phyloP scores from a whole-genome alignment of 2,113 vertebrate species.

The Bufo gargarizans region DNA sequence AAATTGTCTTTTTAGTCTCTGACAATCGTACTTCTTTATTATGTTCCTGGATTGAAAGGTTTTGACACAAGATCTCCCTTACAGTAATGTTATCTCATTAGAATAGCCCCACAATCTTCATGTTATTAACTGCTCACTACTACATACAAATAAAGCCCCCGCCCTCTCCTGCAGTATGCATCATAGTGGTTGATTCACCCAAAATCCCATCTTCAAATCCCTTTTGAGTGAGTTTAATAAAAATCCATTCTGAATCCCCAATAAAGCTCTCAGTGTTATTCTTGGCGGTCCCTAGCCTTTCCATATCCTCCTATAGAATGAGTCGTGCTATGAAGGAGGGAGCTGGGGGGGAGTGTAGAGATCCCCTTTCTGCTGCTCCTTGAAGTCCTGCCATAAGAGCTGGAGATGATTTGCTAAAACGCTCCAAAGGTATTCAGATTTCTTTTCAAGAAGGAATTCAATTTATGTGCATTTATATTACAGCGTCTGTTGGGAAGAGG shows the following conservation, averaged over 20 bases:
- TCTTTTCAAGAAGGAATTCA: conserved; percentile 95
- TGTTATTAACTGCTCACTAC: conserved; percentile 26
- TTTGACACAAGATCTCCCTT: conserved; percentile 10
- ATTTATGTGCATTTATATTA: conserved; percentile 99
- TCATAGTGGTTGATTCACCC: conserved; percentile 45
- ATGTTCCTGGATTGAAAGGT: neutral
- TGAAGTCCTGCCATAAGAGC: conserved; percentile 91
- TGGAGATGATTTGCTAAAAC: conserved; percentile 97
- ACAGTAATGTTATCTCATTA: conserved; percentile 14
- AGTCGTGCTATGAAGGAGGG: conserved; percentile 78
- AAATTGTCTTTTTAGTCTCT: too few species aligned
- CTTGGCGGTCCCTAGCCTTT: conserved; percentile 82
- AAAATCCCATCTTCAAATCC: conserved; percentile 64
- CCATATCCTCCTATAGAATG: conserved; percentile 73
- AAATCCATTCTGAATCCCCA: conserved; percentile 95
- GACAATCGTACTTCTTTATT: neutral
- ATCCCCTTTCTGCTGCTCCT: conserved; percentile 89
- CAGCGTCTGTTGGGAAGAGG: conserved; percentile 95
- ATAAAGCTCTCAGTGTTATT: conserved; percentile 92
- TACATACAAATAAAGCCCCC: conserved; percentile 17
- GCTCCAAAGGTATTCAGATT: conserved; percentile 95
- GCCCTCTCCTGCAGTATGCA: conserved; percentile 1
- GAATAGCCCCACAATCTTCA: neutral
- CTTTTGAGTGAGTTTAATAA: conserved; percentile 90
- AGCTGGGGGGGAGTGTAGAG: conserved; percentile 66